Conservation (phyloP, 2,888 invertebrate species). For the Drosophila ezoana region DNA sequence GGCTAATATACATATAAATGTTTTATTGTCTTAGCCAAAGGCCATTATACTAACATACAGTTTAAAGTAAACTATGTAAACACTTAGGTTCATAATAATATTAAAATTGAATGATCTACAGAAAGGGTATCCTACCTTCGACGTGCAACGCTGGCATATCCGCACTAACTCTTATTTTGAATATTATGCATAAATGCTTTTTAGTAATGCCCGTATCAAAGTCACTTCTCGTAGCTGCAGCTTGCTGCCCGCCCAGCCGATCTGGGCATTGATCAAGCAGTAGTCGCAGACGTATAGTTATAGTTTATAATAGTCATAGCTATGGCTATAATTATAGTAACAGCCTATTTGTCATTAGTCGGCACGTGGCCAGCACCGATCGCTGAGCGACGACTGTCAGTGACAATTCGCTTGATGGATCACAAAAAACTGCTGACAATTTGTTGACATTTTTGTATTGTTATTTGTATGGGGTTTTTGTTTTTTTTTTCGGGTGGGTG, state of each 20-base stretch:
- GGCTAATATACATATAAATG: too few species aligned
- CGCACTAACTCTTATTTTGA: not conserved
- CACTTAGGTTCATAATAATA: too few species aligned
- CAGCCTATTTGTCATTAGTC: slow-evolving; percentile 29
- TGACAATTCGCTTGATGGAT: slow-evolving; percentile 64
- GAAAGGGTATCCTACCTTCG: not conserved
- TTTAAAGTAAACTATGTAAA: too few species aligned
- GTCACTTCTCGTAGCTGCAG: slow-evolving; percentile 19
- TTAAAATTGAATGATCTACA: not conserved
- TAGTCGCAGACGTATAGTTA: not conserved
- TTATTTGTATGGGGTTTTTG: slow-evolving; percentile 14
- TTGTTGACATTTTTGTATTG: slow-evolving; percentile 64
- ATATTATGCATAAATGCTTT: not conserved
- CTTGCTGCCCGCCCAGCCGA: slow-evolving; percentile 14
- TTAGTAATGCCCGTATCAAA: not conserved
- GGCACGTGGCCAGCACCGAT: slow-evolving; percentile 62
- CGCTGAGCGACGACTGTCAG: slow-evolving; percentile 36
- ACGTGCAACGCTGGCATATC: not conserved
- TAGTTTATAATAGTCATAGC: slow-evolving; percentile 10
- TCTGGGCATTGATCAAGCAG: slow-evolving; percentile 11
- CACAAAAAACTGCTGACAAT: slow-evolving; percentile 69
- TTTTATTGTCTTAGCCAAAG: too few species aligned
- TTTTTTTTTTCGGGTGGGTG: slow-evolving; percentile 38
- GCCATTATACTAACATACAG: too few species aligned
- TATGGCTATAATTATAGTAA: slow-evolving; percentile 6